Percentiles rank a stretch among this genome's conserved stretches.
Evolutionary conservation across 2,113 vertebrate genomes (phyloP).

Genomic region (Choloepus hoffmanni): DNA sequence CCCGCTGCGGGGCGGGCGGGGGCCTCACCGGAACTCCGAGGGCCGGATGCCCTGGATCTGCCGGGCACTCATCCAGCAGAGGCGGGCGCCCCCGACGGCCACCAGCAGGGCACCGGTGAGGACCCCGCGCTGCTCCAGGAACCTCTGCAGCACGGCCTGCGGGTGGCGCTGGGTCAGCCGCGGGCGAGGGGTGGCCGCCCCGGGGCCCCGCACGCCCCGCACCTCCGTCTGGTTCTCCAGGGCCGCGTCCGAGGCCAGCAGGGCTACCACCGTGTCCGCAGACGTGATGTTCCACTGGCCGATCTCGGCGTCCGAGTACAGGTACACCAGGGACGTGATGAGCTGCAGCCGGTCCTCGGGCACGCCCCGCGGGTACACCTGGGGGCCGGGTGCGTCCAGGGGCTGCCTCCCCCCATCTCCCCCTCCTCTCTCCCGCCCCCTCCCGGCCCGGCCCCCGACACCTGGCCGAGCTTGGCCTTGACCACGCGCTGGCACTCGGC

Average conservation of each 20-base stretch:
- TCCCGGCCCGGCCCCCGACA: constrained; percentile 16
- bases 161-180: background rate
- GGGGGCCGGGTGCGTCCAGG: background rate
- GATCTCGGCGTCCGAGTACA: constrained; percentile 74
- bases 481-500: accelerated
- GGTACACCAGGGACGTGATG: constrained; percentile 54
- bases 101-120: constrained; percentile 76
- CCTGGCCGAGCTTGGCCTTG: constrained; percentile 84
- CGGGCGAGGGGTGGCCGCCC: background rate
- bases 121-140: constrained; percentile 77
- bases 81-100: constrained; percentile 34
- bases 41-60: constrained; percentile 76
- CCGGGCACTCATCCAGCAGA: constrained; percentile 83
- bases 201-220: accelerated
- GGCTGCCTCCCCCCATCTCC: too few species aligned
- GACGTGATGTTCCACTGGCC: constrained; percentile 80
- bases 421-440: background rate
- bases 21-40: constrained; percentile 76
- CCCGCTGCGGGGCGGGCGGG: background rate
- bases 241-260: constrained; percentile 63
- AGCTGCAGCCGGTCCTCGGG: constrained; percentile 81
- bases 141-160: constrained; percentile 77
- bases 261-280: constrained; percentile 55
- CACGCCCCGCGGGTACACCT: constrained; percentile 77
- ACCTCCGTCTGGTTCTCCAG: constrained; percentile 82